phyloP scores from a whole-genome alignment of 1,140 invertebrate species.

The Drosophila persimilis region DNA sequence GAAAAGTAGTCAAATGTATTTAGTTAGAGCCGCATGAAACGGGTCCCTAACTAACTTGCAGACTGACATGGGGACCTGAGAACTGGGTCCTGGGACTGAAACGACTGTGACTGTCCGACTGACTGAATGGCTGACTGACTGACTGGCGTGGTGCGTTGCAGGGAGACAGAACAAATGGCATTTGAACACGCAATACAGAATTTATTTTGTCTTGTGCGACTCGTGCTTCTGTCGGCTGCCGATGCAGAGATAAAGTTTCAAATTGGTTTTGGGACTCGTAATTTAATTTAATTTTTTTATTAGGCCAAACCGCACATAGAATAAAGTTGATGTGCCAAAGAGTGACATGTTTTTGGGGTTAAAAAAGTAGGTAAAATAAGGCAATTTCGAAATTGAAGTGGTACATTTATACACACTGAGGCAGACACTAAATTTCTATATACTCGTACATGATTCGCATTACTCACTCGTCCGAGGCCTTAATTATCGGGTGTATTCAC shows the following conservation, averaged over 20 bases:
- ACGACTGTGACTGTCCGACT: slow-evolving; percentile 6
- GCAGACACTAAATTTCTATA: no score
- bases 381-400: slow-evolving; percentile 31
- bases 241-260: slow-evolving; percentile 77
- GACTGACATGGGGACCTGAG: slow-evolving; percentile 44
- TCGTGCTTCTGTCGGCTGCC: slow-evolving; percentile 51
- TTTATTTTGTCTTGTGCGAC: slow-evolving; percentile 59
- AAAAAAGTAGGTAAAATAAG: slow-evolving; percentile 30
- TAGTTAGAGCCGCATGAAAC: slow-evolving; percentile 45
- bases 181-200: slow-evolving; percentile 77
- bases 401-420: no score
- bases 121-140: slow-evolving; percentile 10
- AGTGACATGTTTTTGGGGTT: slow-evolving; percentile 14
- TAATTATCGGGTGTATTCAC: no score
- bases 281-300: slow-evolving; percentile 80
- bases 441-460: background rate
- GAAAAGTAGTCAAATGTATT: slow-evolving; percentile 57
- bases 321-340: slow-evolving; percentile 21
- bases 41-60: slow-evolving; percentile 52
- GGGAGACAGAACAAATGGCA: slow-evolving; percentile 68
- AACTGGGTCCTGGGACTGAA: slow-evolving; percentile 6
- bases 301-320: slow-evolving; percentile 48
- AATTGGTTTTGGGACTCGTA: slow-evolving; percentile 79
- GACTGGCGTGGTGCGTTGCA: slow-evolving; percentile 39
- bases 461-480: no score